Base-by-base conservation (phyloP, 1,140 invertebrate species). In the Nebria ingens region DNA sequence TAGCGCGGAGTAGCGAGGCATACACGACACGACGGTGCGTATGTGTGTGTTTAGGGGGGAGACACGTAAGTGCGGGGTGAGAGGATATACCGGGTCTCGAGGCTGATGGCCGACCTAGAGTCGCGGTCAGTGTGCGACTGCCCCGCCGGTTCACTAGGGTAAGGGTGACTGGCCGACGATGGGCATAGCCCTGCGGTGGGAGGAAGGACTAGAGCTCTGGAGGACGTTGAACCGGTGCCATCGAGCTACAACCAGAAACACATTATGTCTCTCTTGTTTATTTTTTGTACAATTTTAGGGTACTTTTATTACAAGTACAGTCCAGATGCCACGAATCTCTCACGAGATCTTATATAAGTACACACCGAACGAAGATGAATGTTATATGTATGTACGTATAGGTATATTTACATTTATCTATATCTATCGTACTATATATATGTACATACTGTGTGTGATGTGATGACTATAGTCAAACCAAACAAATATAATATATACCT, bases 211-310 rank as follows among this genome's bases (percentile, higher is more conserved):
- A 45, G 40, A 6, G 40, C 40, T 9, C 6, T 12, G 40, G 40
- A 45, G 40, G 40, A 6, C 40, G 40, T 45, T 45, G 40, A 45
- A 45, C 40, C 17, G 9, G 40, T 17, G 40, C 9, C 40, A 12
- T 17, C 17, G 40, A 12, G 17, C 40, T 45, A 45, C 40, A 45
- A 45, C 40, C 40, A 45, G 40, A 45, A 45, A 45, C 40, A 45
- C 40, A 45, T 45, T 45, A 45, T 17, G n/a, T n/a, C n/a, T n/a
- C 6, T 45, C 40, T 45, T 45, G 40, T 45, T 45, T n/a, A n/a
- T n/a, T 45, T 45, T 45, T 45, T 45, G 40, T 45, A 45, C 40
- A 45, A 45, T 45, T 45, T 45, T 45, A 45, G 40, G 40, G 40
- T 45, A 45, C 40, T 45, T 45, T 45, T 45, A 45, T 45, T 45